A percentile compares a stretch with the other conserved stretches of the same genome.
These are phyloP conservation scores for Petroica traversi DNA, from an alignment of 2,113 vertebrate genomes.

Conservation along the genomic window DNA sequence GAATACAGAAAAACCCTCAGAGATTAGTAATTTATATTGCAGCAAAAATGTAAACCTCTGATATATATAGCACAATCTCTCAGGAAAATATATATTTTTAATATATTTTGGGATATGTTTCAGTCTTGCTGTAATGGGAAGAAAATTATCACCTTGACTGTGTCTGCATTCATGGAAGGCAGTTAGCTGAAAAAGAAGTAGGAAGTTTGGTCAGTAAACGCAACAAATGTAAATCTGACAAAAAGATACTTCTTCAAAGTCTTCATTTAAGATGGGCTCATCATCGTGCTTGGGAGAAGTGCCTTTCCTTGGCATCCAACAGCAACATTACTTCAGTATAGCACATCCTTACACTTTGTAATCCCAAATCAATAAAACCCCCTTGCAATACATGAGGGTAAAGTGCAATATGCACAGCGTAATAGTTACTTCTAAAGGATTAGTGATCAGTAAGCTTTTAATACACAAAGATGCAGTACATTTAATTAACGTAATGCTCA, in stretches of 20 bases:
- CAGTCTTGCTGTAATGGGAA: slow-evolving; percentile 82
- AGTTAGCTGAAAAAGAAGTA: slow-evolving; percentile 87
- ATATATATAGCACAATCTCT: slow-evolving; percentile 74
- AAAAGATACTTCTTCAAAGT: neutral
- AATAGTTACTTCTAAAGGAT: neutral
- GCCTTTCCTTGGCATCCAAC: neutral
- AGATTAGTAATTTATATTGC: slow-evolving; percentile 75
- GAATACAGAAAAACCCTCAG: slow-evolving; percentile 60
- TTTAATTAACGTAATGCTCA: neutral
- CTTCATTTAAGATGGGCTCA: neutral
- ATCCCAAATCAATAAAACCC: neutral
- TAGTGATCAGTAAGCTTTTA: neutral
- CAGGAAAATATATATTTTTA: slow-evolving; percentile 77
- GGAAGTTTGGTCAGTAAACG: slow-evolving; percentile 36
- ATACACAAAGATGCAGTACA: neutral
- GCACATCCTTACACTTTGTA: neutral
- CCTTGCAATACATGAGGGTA: neutral
- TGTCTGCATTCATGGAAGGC: slow-evolving; percentile 79
- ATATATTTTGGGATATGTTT: slow-evolving; percentile 79
- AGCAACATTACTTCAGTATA: neutral
- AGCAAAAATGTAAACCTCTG: slow-evolving; percentile 74
- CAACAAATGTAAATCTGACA: neutral
- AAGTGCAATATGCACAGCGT: neutral
- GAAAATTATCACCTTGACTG: slow-evolving; percentile 77
- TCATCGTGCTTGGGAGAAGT: neutral